phyloP scores from a whole-genome alignment of 2,888 invertebrate genomes.

The Candidula unifasciata region DNA sequence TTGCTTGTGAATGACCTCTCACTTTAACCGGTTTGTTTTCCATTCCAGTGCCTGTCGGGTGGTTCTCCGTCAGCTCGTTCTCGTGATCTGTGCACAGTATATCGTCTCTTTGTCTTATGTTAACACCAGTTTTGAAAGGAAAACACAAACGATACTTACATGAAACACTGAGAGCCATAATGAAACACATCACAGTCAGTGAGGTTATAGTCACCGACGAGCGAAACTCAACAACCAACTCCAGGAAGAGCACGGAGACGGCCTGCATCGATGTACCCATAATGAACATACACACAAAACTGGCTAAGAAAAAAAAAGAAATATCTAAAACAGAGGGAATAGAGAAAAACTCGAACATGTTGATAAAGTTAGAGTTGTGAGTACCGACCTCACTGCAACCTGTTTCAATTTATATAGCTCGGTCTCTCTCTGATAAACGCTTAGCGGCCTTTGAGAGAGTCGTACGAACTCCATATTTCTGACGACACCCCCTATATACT shows the following conservation, averaged over 20 bases:
- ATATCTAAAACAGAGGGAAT: background rate
- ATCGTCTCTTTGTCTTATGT: too few relatives aligned
- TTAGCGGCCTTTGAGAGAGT: too few relatives aligned
- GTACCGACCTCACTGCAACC: background rate
- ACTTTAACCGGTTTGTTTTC: too few relatives aligned
- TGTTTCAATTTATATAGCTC: background rate
- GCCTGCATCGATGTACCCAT: conserved; percentile 13
- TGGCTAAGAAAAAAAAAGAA: background rate
- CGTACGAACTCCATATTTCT: background rate
- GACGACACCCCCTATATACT: background rate
- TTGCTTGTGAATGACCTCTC: too few relatives aligned
- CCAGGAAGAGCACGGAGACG: conserved; percentile 29
- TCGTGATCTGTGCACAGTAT: too few relatives aligned
- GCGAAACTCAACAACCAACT: conserved; percentile 1
- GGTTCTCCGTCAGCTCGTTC: too few relatives aligned
- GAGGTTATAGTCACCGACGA: conserved; percentile 26
- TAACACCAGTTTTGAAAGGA: too few relatives aligned
- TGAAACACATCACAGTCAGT: conserved; percentile 14
- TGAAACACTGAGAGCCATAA: conserved; percentile 35
- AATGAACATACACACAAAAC: conserved; percentile 15
- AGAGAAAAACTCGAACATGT: background rate
- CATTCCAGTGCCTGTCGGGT: too few relatives aligned
- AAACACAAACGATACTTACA: conserved; percentile 29
- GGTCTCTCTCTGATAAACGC: too few relatives aligned
- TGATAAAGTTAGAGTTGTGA: background rate